Evolutionary conservation across 2,113 vertebrate species (phyloP), one percentile per base, ranked within the genome.

Genomic region (Podilymbus podiceps): DNA sequence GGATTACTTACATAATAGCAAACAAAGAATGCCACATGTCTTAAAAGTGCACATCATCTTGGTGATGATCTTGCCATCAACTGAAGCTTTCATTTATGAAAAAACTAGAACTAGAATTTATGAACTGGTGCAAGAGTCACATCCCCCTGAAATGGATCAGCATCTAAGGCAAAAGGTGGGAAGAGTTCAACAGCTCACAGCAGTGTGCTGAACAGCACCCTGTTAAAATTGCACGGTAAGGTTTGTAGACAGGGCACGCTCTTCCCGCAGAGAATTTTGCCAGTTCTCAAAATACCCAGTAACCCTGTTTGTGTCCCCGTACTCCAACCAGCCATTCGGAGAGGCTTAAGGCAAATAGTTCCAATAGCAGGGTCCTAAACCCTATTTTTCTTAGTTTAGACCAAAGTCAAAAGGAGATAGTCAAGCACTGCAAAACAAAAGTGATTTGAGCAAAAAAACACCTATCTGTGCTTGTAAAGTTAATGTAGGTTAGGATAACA

Each of bases 51-150:
- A 84, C 82, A 58, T 93, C 79, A 68, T 76, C 76, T 72, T 86
- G 50, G 56, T 82, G 84, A 78, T 82, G 64, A 85, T 96, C 60
- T 94, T 94, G 56, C 84, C 92, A 89, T 92, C 77, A 94, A 83
- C 52, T 30, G 47, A 79, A 79, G 33, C 52, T 90, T 86, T 92
- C 56, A 33, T 87, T 69, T 90, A 47, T 50, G 33, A 80, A 27
- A n/a, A n/a, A n/a, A n/a, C n/a, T n/a, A n/a, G n/a, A n/a, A n/a
- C n/a, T n/a, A n/a, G n/a, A n/a, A n/a, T n/a, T 62, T 85, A 24
- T 67, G 68, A 93, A 89, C 19, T 46, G 68, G 64, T 71, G 40
- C 81, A 91, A 52, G 53, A 67, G 83, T 87, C 59, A 20, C 69
- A 25, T 56, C 21, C 10, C 44, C 16, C 46, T 87, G 78, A 93